Evolutionary conservation across 35 echinoderm and acorn worm species (phyloP), one percentile per base, ranked within the genome.

Genomic region (Ophiothrix spiculata): DNA sequence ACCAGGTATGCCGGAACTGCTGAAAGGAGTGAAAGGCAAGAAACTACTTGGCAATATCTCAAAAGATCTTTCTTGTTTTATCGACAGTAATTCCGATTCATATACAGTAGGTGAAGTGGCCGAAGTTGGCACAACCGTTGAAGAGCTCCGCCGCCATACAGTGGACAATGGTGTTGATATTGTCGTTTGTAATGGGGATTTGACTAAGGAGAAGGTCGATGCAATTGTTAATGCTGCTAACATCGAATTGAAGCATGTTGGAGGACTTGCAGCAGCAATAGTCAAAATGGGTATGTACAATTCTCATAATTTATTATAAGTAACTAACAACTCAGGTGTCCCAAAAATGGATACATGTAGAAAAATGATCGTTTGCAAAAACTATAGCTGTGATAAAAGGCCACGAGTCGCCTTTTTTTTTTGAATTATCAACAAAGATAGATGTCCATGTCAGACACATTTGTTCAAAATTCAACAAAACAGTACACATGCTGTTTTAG

Each of bases 201-300:
- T 90, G 80, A 90, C 88, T 0, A 80, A 73, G 39, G 74, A 83
- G 56, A 19, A 35, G 12, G 88, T 90, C 0, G 88, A 90, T 56
- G 80, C 40, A 39, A 90, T 90, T 78, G 88, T 90, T 4, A 90
- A 90, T 90, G 80, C 80, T 54, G 80, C 88, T 77, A 90, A 83
- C 32, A 39, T 76, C 1, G 38, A 54, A 76, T 75, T 90, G 4
- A 46, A 90, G 4, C 88, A 90, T 34, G 39, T 49, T 37, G 88
- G 81, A 32, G 88, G 88, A 49, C 64, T 90, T 29, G 80, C 88
- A 42, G 75, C 1, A 36, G 88, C 79, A 1, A 83, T 90, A 56
- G 56, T 78, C 35, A 64, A 90, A 75, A 80, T 69, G 77, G 88
- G 88, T 90, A 83, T 40, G 74, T 90, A 64, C 21, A 63, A 32